Base-by-base conservation (phyloP, 2,113 vertebrate species). In the Neolamprologus sp. region DNA sequence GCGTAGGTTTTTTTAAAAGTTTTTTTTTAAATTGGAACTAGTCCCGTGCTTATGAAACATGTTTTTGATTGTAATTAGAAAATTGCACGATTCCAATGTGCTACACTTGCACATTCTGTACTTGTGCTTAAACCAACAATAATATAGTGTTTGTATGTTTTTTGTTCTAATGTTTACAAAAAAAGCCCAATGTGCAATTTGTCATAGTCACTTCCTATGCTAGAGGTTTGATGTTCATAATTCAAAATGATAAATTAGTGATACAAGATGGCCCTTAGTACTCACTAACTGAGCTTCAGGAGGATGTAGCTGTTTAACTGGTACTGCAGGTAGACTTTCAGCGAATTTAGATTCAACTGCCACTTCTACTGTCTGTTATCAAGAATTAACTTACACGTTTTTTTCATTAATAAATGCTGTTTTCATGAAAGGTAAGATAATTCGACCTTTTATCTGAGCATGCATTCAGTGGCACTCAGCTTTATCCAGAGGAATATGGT, bases 171-270 rank as follows among this genome's bases (percentile, higher is more conserved):
- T 73, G 13, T 45, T 45, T 26, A 45, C 13, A 73, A 26, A 73
- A 68, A 42, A 23, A 6, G 7, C 65, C n/a, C 35, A 14, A 14
- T 71, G n/a, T 42, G 65, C 35, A 23, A 16, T 71, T 40, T 71
- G 35, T 16, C n/a, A 42, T 23, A 42, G 12, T 42, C 35, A 71
- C 12, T 23, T 71, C 12, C 35, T 16, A 23, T 42, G n/a, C n/a
- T 71, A 9, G n/a, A 71, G n/a, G 65, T 71, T 71, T 71, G 65
- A 71, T 71, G 35, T 71, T 71, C 35, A 71, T 42, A 42, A 71
- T 42, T 71, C 35, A 23, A 42, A 71, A 42, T 37, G 33, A 65
- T 65, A 65, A 65, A 37, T 65, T 65, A 5, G 60, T 65, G 60
- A 65, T 21, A 13, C 19, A 65, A 65, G 19, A 65, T 65, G 33